Percentiles rank a stretch among this genome's conserved stretches.
Conservation (phyloP, 2,888 invertebrate genomes). For the Dolomedes plantarius region DNA sequence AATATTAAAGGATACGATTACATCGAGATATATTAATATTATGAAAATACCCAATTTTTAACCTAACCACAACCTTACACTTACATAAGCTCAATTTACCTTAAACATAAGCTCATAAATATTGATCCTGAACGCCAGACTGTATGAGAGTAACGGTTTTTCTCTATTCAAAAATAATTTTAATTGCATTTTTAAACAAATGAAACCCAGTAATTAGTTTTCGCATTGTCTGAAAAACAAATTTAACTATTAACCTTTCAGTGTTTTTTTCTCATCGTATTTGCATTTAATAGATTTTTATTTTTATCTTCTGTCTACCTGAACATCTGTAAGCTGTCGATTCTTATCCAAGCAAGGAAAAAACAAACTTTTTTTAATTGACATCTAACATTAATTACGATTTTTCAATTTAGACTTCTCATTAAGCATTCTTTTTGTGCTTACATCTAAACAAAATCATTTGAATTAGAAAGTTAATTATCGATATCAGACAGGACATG, state of each 20-base stretch:
- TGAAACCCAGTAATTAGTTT: not conserved
- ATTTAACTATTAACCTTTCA: not conserved
- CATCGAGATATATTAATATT: too few species aligned
- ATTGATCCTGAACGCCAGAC: too few species aligned
- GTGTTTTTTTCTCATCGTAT: not conserved
- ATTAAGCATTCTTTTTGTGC: constrained; percentile 2
- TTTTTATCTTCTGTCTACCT: not conserved
- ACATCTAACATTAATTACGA: constrained; percentile 3
- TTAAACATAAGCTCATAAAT: too few species aligned
- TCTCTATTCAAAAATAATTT: too few species aligned
- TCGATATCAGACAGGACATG: not conserved
- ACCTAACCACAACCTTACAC: too few species aligned
- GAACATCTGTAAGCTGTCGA: not conserved
- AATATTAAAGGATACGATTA: too few species aligned
- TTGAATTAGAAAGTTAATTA: constrained; percentile 9
- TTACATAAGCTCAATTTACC: too few species aligned
- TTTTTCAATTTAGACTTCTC: constrained; percentile 10
- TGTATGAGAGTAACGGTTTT: too few species aligned
- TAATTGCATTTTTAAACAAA: constrained; percentile 3
- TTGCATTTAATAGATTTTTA: not conserved
- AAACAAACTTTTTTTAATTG: not conserved
- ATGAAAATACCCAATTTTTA: too few species aligned
- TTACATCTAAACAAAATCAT: not conserved
- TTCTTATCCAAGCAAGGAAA: not conserved
- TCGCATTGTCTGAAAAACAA: not conserved